These are phyloP conservation scores for Oreortyx pictus DNA, from an alignment of 2,797 vertebrate genomes.

Conservation along the genomic window DNA sequence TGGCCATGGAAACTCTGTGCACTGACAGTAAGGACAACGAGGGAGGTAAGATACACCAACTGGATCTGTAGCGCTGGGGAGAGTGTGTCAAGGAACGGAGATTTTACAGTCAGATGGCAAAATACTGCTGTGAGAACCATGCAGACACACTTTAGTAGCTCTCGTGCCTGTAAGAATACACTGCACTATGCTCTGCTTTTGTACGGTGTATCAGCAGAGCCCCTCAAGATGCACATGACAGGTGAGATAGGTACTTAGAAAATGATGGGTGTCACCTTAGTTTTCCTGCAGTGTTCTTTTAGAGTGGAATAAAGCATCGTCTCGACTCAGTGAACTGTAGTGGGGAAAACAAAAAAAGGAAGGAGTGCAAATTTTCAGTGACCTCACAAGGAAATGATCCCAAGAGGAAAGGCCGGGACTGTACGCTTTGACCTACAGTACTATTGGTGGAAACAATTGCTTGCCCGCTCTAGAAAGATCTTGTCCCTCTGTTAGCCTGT, in stretches of 20 bases:
- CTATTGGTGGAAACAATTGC: background rate
- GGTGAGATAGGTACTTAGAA: conserved; percentile 11
- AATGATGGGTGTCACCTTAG: conserved; percentile 6
- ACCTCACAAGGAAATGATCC: background rate
- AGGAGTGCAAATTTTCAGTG: background rate
- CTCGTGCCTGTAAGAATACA: background rate
- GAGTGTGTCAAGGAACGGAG: background rate
- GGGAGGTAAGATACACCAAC: conserved; percentile 86
- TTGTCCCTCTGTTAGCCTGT: background rate
- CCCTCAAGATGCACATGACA: background rate
- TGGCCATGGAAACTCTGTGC: conserved; percentile 97
- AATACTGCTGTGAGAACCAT: background rate
- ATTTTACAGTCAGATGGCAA: conserved; percentile 5
- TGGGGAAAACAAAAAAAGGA: background rate
- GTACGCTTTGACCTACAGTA: background rate
- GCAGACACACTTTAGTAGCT: background rate
- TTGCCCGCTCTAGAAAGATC: background rate
- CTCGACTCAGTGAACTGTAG: background rate
- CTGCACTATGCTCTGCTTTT: background rate
- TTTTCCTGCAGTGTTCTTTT: conserved; percentile 19
- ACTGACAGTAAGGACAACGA: conserved; percentile 98
- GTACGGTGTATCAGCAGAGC: background rate
- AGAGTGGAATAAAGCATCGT: background rate
- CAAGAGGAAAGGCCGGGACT: background rate
- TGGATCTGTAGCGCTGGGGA: background rate